These are phyloP conservation scores for Pyrgus malvae DNA, from an alignment of 2,888 invertebrate genomes.

Conservation along the genomic window DNA sequence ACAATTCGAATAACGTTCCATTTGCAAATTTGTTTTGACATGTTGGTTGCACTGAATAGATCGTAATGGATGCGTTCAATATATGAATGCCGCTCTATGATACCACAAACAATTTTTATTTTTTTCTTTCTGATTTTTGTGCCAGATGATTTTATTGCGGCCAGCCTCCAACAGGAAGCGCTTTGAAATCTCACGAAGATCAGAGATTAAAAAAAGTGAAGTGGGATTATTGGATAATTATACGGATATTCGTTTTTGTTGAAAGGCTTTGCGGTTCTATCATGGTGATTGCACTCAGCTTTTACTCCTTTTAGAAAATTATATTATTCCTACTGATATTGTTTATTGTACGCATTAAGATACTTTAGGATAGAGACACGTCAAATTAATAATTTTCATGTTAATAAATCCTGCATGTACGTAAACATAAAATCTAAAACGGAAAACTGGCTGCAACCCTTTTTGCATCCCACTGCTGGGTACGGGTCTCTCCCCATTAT, in stretches of 20 bases:
- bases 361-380: too few species aligned
- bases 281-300: background rate
- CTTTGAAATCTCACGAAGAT: constrained; percentile 76
- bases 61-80: constrained; percentile 50
- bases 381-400: too few species aligned
- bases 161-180: constrained; percentile 64
- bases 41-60: constrained; percentile 56
- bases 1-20: constrained; percentile 38
- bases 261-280: constrained; percentile 38
- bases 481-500: too few species aligned
- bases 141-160: constrained; percentile 61
- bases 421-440: too few species aligned
- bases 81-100: constrained; percentile 51
- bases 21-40: constrained; percentile 68
- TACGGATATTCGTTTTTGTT: constrained; percentile 55
- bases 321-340: background rate
- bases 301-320: background rate
- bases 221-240: constrained; percentile 75
- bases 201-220: constrained; percentile 67
- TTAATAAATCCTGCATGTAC: too few species aligned
- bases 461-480: too few species aligned
- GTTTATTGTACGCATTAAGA: too few species aligned
- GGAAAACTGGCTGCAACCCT: too few species aligned
- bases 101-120: constrained; percentile 65
- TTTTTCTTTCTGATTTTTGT: constrained; percentile 45